Conservation (phyloP, 2,113 vertebrate genomes). For the Corydoras sp. region DNA sequence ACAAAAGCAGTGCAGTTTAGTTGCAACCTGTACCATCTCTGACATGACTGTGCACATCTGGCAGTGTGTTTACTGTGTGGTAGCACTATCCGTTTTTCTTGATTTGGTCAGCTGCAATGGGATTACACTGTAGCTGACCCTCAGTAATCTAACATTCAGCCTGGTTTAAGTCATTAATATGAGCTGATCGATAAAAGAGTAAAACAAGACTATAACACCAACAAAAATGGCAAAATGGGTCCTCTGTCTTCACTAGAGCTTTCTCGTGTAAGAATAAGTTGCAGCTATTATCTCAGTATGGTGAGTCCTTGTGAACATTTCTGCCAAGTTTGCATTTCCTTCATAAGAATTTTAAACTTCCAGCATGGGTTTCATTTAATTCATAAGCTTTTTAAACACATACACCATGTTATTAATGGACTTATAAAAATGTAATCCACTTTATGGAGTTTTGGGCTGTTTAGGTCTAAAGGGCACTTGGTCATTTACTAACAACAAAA, state of each 20-base stretch:
- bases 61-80: constrained; percentile 12
- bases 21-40: background rate
- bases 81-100: constrained; percentile 29
- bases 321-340: too few species aligned
- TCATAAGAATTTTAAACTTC: too few species aligned
- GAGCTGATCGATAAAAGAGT: constrained; percentile 29
- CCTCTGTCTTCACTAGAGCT: background rate
- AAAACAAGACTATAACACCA: constrained; percentile 11
- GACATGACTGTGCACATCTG: background rate
- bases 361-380: too few species aligned
- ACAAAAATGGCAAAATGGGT: background rate
- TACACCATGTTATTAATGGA: too few species aligned
- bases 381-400: too few species aligned
- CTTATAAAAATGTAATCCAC: too few species aligned
- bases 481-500: too few species aligned
- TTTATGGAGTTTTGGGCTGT: too few species aligned
- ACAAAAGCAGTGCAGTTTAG: too few species aligned
- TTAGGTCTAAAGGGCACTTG: too few species aligned
- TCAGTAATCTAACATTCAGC: constrained; percentile 20
- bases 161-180: constrained; percentile 19
- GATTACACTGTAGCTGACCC: constrained; percentile 39
- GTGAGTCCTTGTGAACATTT: too few species aligned
- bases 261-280: background rate
- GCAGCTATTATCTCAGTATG: too few species aligned
- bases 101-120: constrained; percentile 27